These are phyloP conservation scores for Turritopsis rubra DNA, from an alignment of 30 jellyfish, hydroid and myxozoan genomes.

Conservation along the genomic window DNA sequence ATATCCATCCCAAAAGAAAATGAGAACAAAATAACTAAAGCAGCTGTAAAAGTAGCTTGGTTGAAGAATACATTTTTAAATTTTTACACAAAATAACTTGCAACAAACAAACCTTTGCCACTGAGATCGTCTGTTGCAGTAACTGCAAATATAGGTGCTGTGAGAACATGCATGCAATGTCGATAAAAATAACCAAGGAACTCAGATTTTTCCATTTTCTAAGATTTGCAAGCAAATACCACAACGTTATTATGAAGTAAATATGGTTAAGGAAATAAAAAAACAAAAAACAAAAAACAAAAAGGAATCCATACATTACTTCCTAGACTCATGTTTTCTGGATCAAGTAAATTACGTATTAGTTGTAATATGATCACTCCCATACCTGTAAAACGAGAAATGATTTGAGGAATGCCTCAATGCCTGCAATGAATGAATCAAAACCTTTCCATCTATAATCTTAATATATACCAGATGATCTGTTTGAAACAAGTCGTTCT, in stretches of 20 bases:
- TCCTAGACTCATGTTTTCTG: constrained; percentile 94
- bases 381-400: constrained; percentile 53
- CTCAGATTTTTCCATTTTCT: constrained; percentile 83
- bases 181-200: constrained; percentile 82
- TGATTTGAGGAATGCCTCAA: neutral
- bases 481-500: no score
- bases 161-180: constrained; percentile 92
- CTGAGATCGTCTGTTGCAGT: constrained; percentile 60
- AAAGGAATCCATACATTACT: constrained; percentile 57
- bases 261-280: neutral
- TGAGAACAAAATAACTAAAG: no score
- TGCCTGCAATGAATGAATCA: neutral
- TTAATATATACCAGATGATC: no score
- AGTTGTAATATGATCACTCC: constrained; percentile 67
- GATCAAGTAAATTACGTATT: constrained; percentile 80
- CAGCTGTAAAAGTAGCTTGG: no score
- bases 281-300: neutral
- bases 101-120: constrained; percentile 47
- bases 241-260: neutral
- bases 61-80: no score
- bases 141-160: constrained; percentile 91
- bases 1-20: no score
- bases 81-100: no score
- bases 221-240: neutral
- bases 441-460: no score